Conservation (phyloP, 2,888 invertebrate species). For the Coremacera marginata region DNA sequence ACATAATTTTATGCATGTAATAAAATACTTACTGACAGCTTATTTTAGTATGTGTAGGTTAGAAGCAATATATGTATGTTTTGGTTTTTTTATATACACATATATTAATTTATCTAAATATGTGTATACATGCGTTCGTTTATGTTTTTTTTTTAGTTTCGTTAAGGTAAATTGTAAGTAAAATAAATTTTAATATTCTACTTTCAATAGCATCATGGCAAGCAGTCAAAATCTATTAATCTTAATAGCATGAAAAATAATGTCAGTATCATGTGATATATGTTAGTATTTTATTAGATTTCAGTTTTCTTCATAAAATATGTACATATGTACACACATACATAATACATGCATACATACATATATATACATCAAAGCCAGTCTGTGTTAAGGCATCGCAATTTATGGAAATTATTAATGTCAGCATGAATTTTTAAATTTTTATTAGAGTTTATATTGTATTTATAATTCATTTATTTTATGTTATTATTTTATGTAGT, state of each 20-base stretch:
- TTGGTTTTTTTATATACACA: background rate
- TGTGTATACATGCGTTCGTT: background rate
- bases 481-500: no score
- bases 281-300: conserved; percentile 11
- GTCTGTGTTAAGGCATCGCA: no score
- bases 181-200: conserved; percentile 16
- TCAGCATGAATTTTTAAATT: no score
- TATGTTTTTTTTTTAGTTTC: background rate
- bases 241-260: background rate
- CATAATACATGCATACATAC: no score
- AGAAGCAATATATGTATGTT: background rate
- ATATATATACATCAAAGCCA: no score
- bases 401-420: no score
- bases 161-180: conserved; percentile 1
- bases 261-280: conserved; percentile 14
- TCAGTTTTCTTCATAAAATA: no score
- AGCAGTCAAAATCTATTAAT: conserved; percentile 17
- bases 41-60: conserved; percentile 1
- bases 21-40: conserved; percentile 23
- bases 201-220: background rate
- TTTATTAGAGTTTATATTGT: no score
- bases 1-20: conserved; percentile 27
- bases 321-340: no score
- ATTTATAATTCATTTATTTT: no score
- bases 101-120: background rate